Conservation (phyloP, 1,140 invertebrate species). For the Hestina assimilis region DNA sequence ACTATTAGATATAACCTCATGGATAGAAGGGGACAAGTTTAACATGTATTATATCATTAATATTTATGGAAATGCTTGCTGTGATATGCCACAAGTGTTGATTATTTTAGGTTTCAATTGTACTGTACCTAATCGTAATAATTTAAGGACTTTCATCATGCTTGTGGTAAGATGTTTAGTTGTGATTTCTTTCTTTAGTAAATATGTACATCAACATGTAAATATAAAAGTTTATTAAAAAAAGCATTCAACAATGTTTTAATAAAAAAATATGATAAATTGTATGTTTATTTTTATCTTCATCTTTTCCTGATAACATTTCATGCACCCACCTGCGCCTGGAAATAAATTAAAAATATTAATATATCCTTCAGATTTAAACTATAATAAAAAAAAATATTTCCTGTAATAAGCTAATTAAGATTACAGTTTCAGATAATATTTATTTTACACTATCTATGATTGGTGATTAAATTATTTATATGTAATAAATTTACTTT, state of each 20-base stretch:
- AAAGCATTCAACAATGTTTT: slow-evolving; percentile 7
- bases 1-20: not conserved
- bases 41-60: slow-evolving; percentile 13
- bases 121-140: slow-evolving; percentile 6
- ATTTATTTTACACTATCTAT: no score
- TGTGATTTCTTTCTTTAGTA: slow-evolving; percentile 36
- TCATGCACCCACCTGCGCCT: no score
- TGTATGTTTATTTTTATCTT: not conserved
- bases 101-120: slow-evolving; percentile 17
- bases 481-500: no score
- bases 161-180: slow-evolving; percentile 35
- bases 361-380: no score
- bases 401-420: no score
- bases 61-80: slow-evolving; percentile 45
- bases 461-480: no score
- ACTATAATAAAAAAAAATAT: no score
- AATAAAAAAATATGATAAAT: slow-evolving; percentile 12
- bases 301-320: no score
- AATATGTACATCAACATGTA: slow-evolving; percentile 35
- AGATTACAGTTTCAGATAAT: no score
- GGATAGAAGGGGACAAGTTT: not conserved
- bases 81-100: slow-evolving; percentile 43
- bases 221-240: slow-evolving; percentile 39
- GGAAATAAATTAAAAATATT: no score
- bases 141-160: slow-evolving; percentile 18